phyloP scores from a whole-genome alignment of 2,113 vertebrate species.

The Phocoena sinus region DNA sequence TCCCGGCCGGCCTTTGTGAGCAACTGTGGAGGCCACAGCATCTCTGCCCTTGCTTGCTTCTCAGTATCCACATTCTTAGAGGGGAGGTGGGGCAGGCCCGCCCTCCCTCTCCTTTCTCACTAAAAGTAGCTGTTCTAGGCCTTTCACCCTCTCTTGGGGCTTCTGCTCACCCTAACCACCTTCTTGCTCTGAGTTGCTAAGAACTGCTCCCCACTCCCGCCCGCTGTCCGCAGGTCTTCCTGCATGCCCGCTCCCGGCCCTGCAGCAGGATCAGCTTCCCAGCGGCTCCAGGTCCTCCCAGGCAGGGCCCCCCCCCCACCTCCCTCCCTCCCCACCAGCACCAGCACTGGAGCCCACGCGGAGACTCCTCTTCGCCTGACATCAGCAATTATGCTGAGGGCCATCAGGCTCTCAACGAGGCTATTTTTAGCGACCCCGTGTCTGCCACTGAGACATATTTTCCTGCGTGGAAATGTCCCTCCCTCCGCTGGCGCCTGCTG shows the following conservation, averaged over 20 bases:
- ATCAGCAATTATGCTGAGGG: slow-evolving; percentile 19
- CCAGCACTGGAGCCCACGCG: background rate
- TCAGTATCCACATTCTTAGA: background rate
- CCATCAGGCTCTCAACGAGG: slow-evolving; percentile 1
- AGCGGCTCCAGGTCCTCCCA: background rate
- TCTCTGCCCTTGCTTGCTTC: background rate
- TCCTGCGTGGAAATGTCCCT: background rate
- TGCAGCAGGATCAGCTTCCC: background rate
- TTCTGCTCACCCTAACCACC: background rate
- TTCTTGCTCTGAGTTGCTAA: background rate
- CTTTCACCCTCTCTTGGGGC: background rate
- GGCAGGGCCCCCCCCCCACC: background rate
- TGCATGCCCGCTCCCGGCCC: background rate
- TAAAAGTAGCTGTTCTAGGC: background rate
- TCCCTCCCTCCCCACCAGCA: background rate
- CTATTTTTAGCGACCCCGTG: slow-evolving; percentile 42
- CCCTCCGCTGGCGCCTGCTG: background rate
- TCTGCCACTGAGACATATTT: background rate
- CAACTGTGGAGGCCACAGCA: background rate
- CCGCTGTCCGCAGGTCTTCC: background rate
- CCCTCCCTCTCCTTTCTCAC: background rate
- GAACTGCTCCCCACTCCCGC: background rate
- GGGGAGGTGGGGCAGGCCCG: background rate
- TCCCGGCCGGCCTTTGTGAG: background rate
- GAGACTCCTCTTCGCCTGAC: background rate